These are phyloP conservation scores for Cervus canadensis DNA, from an alignment of 2,113 vertebrate genomes.

Conservation along the genomic window DNA sequence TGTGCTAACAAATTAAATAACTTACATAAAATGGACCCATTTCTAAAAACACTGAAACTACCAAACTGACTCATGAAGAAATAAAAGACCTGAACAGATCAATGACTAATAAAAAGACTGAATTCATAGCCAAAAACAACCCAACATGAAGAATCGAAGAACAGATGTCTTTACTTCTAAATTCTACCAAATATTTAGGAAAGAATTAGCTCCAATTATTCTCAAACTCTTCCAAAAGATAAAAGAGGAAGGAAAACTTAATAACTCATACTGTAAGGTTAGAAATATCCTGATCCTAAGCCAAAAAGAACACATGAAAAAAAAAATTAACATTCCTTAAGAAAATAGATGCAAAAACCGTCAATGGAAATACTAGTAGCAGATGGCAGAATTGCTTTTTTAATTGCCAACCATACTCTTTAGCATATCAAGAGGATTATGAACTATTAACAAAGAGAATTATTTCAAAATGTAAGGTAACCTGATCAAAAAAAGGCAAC, in stretches of 20 bases:
- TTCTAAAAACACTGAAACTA: not conserved
- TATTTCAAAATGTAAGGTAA: not conserved
- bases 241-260: not conserved
- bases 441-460: not conserved
- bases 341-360: not conserved
- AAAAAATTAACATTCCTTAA: not conserved
- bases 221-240: not conserved
- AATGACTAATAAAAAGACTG: not conserved
- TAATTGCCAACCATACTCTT: not conserved
- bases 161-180: not conserved
- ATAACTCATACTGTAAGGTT: not conserved
- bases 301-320: not conserved
- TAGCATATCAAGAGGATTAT: not conserved
- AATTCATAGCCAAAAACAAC: not conserved
- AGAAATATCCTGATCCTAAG: not conserved
- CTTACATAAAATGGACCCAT: not conserved
- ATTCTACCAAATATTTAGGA: not conserved
- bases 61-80: not conserved
- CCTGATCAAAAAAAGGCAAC: not conserved
- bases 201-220: not conserved
- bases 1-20: not conserved
- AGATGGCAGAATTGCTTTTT: not conserved
- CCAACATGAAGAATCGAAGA: not conserved
- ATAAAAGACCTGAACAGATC: not conserved
- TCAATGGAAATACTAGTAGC: not conserved